Percentiles rank a stretch among this genome's conserved stretches.
Conservation (phyloP, 1,140 invertebrate species). For the Ceratina australensis region DNA sequence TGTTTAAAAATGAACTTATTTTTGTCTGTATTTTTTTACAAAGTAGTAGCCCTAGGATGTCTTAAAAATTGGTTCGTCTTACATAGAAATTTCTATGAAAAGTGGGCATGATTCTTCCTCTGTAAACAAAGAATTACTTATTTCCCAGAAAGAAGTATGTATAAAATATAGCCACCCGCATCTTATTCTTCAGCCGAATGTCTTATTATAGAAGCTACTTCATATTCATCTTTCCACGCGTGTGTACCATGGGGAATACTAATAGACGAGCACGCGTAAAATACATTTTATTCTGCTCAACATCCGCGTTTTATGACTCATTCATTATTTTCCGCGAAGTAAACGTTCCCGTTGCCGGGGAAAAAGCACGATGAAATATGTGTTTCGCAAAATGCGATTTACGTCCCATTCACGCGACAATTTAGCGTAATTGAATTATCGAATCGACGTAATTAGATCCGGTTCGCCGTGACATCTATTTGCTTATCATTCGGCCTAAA, state of each 20-base stretch:
- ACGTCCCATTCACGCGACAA: background rate
- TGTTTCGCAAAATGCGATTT: background rate
- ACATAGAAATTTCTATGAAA: background rate
- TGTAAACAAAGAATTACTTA: background rate
- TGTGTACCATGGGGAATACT: slow-evolving; percentile 9
- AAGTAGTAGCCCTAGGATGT: no score
- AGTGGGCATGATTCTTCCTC: background rate
- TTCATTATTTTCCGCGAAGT: background rate
- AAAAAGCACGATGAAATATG: background rate
- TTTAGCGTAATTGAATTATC: background rate
- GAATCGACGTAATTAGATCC: slow-evolving; percentile 1
- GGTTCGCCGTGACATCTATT: background rate
- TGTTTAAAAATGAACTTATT: background rate
- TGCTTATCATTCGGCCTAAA: background rate
- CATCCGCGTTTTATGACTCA: background rate
- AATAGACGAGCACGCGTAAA: slow-evolving; percentile 4
- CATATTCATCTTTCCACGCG: slow-evolving; percentile 23
- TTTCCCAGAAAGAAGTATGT: background rate
- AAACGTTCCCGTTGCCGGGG: no score
- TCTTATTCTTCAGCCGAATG: background rate
- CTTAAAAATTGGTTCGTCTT: no score
- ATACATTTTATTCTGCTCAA: background rate
- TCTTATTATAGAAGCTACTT: slow-evolving; percentile 33
- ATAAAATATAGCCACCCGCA: background rate
- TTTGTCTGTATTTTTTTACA: no score